Evolutionary conservation across 2,888 invertebrate genomes (phyloP).

Genomic region (Synanthedon tipuliformis): DNA sequence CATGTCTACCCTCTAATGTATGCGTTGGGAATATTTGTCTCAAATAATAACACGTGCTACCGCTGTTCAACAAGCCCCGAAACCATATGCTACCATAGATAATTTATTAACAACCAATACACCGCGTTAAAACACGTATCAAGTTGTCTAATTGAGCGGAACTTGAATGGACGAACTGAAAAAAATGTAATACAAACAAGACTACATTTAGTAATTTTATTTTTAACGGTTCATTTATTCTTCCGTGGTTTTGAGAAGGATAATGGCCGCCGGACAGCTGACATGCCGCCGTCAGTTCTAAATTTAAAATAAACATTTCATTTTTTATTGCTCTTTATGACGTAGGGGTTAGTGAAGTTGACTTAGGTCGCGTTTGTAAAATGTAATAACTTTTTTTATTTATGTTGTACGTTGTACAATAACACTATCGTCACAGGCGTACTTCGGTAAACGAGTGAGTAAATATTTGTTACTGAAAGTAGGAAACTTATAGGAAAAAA

Average conservation of each 20-base stretch:
- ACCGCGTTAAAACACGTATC: neutral
- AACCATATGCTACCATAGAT: conserved; percentile 31
- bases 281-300: conserved; percentile 52
- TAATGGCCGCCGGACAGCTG: conserved; percentile 60
- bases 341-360: neutral
- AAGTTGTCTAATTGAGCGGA: conserved; percentile 40
- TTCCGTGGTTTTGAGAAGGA: conserved; percentile 35
- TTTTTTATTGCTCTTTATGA: conserved; percentile 40
- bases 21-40: neutral
- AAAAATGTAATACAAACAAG: conserved; percentile 31
- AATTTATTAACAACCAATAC: conserved; percentile 21
- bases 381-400: no score
- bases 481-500: no score
- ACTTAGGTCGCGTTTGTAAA: conserved; percentile 4
- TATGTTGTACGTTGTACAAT: no score
- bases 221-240: conserved; percentile 58
- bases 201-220: conserved; percentile 32
- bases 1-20: neutral
- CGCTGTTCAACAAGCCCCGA: conserved; percentile 8
- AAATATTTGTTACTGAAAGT: no score
- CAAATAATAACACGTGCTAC: conserved; percentile 48
- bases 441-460: no score
- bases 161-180: conserved; percentile 39
- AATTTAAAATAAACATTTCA: conserved; percentile 58
- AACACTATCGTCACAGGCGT: no score